These are phyloP conservation scores for Alviniconcha strummeri DNA, from an alignment of 2,888 invertebrate species.

Conservation along the genomic window DNA sequence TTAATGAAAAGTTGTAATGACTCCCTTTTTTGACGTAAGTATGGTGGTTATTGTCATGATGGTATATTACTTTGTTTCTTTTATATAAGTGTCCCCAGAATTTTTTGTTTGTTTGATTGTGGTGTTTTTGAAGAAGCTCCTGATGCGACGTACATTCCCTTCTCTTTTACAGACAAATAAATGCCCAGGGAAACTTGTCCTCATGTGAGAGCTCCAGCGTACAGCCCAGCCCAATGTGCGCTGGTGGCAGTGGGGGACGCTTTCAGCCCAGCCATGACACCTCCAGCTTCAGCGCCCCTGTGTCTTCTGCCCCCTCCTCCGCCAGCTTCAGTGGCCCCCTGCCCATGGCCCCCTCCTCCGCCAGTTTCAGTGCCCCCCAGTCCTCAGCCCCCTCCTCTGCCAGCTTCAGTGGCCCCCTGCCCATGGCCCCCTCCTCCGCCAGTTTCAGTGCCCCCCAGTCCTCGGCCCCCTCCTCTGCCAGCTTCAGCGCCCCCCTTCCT, in stretches of 20 bases:
- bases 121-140: no score
- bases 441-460: background rate
- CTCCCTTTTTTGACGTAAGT: no score
- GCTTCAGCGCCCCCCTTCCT: background rate
- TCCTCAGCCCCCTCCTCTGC: constrained; percentile 6
- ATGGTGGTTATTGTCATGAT: no score
- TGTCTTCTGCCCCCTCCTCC: background rate
- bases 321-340: background rate
- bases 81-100: no score
- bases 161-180: background rate
- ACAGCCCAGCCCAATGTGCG: constrained; percentile 15
- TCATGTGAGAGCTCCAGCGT: background rate
- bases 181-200: background rate
- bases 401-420: background rate
- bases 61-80: no score
- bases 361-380: background rate
- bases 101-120: no score
- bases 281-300: background rate
- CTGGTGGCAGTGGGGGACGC: background rate
- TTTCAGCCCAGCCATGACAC: constrained; percentile 11
- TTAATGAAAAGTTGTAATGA: no score
- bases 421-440: background rate
- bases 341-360: background rate
- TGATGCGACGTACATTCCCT: no score
- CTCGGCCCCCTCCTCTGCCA: background rate